A percentile compares a stretch with the other conserved stretches of the same genome.
Conservation (phyloP, 2,797 vertebrate species). For the Xiphorhynchus erythropygius region DNA sequence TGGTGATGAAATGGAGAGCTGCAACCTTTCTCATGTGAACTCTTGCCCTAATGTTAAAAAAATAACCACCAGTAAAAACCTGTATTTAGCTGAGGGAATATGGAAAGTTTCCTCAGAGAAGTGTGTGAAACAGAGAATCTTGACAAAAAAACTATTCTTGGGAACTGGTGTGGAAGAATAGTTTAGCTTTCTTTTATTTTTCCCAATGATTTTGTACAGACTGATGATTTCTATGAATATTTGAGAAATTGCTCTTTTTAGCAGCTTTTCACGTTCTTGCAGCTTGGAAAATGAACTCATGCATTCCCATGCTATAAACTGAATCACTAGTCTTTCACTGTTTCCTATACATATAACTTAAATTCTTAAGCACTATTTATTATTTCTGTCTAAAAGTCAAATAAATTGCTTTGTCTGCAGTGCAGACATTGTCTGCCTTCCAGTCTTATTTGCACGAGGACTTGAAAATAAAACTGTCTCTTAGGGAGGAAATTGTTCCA, state of each 20-base stretch:
- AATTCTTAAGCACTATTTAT: neutral
- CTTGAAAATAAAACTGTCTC: neutral
- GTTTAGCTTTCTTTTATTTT: neutral
- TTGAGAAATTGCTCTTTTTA: neutral
- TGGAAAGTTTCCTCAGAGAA: neutral
- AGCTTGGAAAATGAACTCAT: neutral
- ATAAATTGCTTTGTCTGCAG: neutral
- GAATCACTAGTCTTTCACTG: neutral
- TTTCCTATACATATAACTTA: neutral
- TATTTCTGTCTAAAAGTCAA: neutral
- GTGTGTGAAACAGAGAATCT: neutral
- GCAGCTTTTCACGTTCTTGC: neutral
- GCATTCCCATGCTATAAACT: neutral
- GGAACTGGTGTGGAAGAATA: neutral
- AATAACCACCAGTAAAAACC: neutral
- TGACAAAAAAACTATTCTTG: neutral
- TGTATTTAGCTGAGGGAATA: neutral
- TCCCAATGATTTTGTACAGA: neutral
- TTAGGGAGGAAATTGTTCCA: constrained; percentile 15
- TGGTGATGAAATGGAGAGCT: neutral
- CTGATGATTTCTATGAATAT: neutral
- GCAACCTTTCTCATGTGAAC: neutral
- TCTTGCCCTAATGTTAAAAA: neutral
- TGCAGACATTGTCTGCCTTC: neutral
- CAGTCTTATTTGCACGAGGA: neutral